Percentiles rank a stretch among this genome's conserved stretches.
Conservation (phyloP, 2,888 invertebrate genomes). For the Epinotia demarniana region DNA sequence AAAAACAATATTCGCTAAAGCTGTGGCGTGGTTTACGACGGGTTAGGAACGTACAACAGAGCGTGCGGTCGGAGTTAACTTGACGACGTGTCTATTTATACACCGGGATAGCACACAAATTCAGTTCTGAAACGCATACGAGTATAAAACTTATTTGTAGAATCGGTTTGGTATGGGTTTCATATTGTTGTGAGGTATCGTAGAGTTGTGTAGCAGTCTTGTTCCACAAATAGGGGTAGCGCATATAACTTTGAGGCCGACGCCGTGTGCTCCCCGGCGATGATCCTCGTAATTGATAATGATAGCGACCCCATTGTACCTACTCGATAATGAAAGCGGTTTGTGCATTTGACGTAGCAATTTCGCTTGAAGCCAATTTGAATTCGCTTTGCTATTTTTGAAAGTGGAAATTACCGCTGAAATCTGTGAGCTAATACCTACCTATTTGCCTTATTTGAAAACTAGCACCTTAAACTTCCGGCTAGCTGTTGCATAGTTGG, state of each 20-base stretch:
- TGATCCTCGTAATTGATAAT: slow-evolving; percentile 13
- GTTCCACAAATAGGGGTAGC: background rate
- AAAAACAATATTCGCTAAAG: slow-evolving; percentile 50
- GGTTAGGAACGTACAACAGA: slow-evolving; percentile 12
- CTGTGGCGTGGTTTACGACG: slow-evolving; percentile 28
- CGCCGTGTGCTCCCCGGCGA: background rate
- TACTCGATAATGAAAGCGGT: slow-evolving; percentile 18
- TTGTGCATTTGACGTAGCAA: slow-evolving; percentile 24
- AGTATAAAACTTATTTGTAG: slow-evolving; percentile 31
- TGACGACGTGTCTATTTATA: slow-evolving; percentile 62
- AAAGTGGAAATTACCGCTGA: background rate
- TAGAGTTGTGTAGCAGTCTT: slow-evolving; percentile 13
- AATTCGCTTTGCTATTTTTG: slow-evolving; percentile 33
- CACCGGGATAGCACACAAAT: slow-evolving; percentile 46
- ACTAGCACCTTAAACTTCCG: background rate
- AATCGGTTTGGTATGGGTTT: slow-evolving; percentile 4
- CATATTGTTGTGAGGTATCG: background rate
- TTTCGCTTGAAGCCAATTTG: slow-evolving; percentile 30
- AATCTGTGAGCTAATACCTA: background rate
- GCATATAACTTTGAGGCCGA: slow-evolving; percentile 6
- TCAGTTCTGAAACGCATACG: slow-evolving; percentile 14
- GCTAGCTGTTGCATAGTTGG: background rate
- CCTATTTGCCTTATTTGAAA: background rate
- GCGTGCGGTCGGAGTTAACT: slow-evolving; percentile 53
- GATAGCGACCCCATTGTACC: slow-evolving; percentile 23